These are phyloP conservation scores for Buteo buteo DNA, from an alignment of 2,113 vertebrate genomes.

Conservation along the genomic window DNA sequence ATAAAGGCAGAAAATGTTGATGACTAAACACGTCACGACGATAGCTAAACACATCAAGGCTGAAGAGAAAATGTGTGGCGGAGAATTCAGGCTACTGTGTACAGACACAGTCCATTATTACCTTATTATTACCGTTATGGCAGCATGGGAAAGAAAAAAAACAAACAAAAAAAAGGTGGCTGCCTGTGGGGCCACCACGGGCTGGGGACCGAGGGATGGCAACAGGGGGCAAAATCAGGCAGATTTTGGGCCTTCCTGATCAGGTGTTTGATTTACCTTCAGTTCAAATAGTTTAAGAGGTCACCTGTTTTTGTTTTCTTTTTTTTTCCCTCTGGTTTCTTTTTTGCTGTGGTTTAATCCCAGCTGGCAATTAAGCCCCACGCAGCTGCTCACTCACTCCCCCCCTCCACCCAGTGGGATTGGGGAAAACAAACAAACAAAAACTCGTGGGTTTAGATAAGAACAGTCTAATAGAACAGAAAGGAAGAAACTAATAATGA, in stretches of 20 bases:
- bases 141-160: not conserved
- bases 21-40: not conserved
- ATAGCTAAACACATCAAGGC: not conserved
- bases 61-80: not conserved
- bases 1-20: not conserved
- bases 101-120: not conserved
- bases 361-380: too few relatives aligned
- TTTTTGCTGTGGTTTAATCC: too few relatives aligned
- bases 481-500: too few relatives aligned
- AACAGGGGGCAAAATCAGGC: not conserved
- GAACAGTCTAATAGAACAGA: too few relatives aligned
- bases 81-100: not conserved
- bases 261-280: not conserved
- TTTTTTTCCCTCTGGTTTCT: not conserved
- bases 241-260: not conserved
- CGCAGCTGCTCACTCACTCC: too few relatives aligned
- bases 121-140: not conserved
- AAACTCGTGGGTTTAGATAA: too few relatives aligned
- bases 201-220: fast-evolving
- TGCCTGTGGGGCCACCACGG: fast-evolving
- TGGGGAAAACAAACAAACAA: too few relatives aligned
- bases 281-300: not conserved
- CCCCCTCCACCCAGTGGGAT: too few relatives aligned
- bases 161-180: not conserved
- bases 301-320: not conserved